A percentile compares a stretch with the other conserved stretches of the same genome.
phyloP scores from a whole-genome alignment of 1,140 invertebrate species.

The Glossosoma conforme region DNA sequence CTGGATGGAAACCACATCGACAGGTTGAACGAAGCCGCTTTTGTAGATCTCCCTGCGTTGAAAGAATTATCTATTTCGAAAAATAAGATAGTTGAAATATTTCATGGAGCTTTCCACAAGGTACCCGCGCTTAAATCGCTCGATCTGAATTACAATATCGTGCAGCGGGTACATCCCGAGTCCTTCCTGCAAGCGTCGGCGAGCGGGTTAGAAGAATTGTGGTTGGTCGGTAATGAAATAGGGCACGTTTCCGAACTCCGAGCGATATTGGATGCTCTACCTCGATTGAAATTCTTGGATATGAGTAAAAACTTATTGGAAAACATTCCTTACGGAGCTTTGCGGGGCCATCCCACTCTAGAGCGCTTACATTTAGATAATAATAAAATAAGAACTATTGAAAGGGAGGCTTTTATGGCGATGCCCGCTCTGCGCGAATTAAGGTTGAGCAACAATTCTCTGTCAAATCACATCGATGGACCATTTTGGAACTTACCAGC shows the following conservation, averaged over 20 bases:
- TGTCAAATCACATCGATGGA: constrained; percentile 57
- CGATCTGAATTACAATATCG: constrained; percentile 72
- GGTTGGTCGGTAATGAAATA: constrained; percentile 70
- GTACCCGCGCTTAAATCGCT: constrained; percentile 67
- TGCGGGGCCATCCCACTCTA: constrained; percentile 71
- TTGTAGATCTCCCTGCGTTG: constrained; percentile 71
- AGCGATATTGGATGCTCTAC: constrained; percentile 68
- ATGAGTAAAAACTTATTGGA: constrained; percentile 69
- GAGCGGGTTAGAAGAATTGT: constrained; percentile 70
- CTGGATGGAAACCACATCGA: constrained; percentile 68
- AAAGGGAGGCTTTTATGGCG: constrained; percentile 68
- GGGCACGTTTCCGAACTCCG: constrained; percentile 65
- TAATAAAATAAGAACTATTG: constrained; percentile 68
- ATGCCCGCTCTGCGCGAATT: constrained; percentile 79
- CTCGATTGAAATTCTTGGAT: constrained; percentile 69
- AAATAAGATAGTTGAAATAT: constrained; percentile 70
- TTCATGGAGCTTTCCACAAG: constrained; percentile 72
- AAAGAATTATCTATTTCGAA: constrained; percentile 64
- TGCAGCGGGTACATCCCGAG: constrained; percentile 74
- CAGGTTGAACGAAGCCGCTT: constrained; percentile 67
- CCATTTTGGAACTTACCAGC: constrained; percentile 78
- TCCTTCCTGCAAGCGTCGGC: constrained; percentile 69
- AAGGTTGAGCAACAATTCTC: constrained; percentile 71
- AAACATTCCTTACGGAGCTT: constrained; percentile 66
- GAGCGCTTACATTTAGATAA: constrained; percentile 76